Base-by-base conservation (phyloP, 2,797 vertebrate genomes). In the Gymnopithys bicolor region DNA sequence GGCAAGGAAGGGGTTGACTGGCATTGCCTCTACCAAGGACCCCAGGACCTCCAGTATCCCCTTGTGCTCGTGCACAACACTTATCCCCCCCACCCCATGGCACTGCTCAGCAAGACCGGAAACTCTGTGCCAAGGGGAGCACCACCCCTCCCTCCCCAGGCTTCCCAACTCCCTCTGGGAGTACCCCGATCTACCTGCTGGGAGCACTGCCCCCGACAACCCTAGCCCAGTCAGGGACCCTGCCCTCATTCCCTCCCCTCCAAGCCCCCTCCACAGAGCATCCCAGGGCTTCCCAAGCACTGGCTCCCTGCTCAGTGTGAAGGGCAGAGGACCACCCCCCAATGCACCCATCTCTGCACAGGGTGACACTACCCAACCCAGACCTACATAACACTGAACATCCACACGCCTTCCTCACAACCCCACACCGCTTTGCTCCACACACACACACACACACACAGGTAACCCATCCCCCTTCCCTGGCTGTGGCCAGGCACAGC, bases 61-160 rank as follows among this genome's bases (percentile, higher is more conserved):
- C 92, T 79, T 96, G 89, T 95, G 92, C 84, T 96, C 4, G 4
- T 90, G 77, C 83, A 84, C 84, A 70, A 89, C 74, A 90, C 87
- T 87, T 66, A 45, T 68, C n/a, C 66, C 70, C 48, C 84, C 89
- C 68, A 80, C 69, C 75, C 90, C 90, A 60, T 1, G 0, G 71
- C 59, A 82, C 90, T 84, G 81, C 87, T 81, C 74, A 87, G 81
- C 76, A 92, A 91, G 84, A 82, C 70, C 60, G 88, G 48, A 88
- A 80, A 75, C 53, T 75, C 49, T 59, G 32, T 32, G 55, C 74
- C 59, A 66, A 78, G 41, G 70, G 71, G 68, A 92, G 58, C 37
- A 87, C 24, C 70, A 68, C 10, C 71, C 73, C 39, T 76, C 85
- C 82, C 68, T 75, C 84, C 75, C 75, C 18, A 5, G 7, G 15